Conservation (phyloP, 2,888 invertebrate species). For the Syritta pipiens region DNA sequence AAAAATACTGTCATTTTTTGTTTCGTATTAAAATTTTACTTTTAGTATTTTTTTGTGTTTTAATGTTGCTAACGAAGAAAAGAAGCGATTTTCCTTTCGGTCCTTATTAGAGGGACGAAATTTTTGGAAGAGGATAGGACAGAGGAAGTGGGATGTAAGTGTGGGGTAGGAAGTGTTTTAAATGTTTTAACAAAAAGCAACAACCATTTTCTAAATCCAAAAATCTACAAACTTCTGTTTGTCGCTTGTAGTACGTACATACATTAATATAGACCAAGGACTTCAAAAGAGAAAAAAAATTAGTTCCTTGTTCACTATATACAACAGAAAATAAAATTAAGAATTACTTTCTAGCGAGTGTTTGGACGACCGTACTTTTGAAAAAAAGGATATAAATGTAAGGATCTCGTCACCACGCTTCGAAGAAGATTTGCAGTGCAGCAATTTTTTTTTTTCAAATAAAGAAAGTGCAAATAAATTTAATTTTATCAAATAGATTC, state of each 20-base stretch:
- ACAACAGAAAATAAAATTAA: constrained; percentile 35
- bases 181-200: constrained; percentile 58
- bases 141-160: constrained; percentile 8
- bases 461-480: constrained; percentile 15
- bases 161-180: constrained; percentile 39
- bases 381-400: constrained; percentile 1
- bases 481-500: constrained; percentile 21
- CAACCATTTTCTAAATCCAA: constrained; percentile 59
- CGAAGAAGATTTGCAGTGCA: constrained; percentile 75
- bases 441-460: constrained; percentile 70
- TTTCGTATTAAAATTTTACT: constrained; percentile 49
- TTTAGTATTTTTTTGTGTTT: constrained; percentile 32
- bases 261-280: no score
- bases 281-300: no score
- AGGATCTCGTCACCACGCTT: constrained; percentile 63
- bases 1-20: constrained; percentile 69
- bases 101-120: constrained; percentile 30
- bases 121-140: constrained; percentile 12
- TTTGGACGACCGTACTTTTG: constrained; percentile 37
- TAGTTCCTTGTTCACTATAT: constrained; percentile 28
- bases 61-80: constrained; percentile 9
- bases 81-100: constrained; percentile 30
- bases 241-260: no score
- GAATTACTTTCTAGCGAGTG: constrained; percentile 39
- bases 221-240: constrained; percentile 32